Percentiles rank a stretch among this genome's conserved stretches.
phyloP scores from a whole-genome alignment of 2,888 invertebrate genomes.

The Cephalotes varians region DNA sequence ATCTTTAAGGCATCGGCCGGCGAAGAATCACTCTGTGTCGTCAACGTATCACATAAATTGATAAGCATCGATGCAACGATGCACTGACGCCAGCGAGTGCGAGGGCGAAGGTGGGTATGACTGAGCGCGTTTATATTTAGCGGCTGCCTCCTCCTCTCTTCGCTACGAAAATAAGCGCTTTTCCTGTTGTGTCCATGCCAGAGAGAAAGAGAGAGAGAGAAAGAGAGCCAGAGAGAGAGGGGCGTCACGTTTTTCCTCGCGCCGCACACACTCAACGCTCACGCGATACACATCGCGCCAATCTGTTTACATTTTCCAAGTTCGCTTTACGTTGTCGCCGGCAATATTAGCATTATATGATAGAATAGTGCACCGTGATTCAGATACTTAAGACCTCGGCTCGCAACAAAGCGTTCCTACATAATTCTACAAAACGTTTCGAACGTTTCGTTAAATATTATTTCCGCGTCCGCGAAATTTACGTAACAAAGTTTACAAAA shows the following conservation, averaged over 20 bases:
- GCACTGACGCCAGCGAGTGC: not conserved
- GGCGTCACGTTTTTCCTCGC: slow-evolving; percentile 41
- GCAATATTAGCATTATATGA: not conserved
- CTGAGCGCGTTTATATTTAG: slow-evolving; percentile 39
- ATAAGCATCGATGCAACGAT: not conserved
- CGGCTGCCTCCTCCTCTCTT: slow-evolving; percentile 31
- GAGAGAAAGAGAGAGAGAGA: not conserved
- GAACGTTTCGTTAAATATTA: not conserved
- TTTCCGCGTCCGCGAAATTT: not conserved
- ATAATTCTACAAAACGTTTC: not conserved
- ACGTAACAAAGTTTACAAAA: not conserved
- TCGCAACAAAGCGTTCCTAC: not conserved
- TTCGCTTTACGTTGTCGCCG: not conserved
- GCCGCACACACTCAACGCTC: not conserved
- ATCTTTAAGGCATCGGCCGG: not conserved
- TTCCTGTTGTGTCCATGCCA: slow-evolving; percentile 46
- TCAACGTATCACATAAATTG: not conserved
- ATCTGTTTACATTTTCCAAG: slow-evolving; percentile 41
- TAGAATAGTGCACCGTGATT: not conserved
- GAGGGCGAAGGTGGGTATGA: slow-evolving; percentile 21
- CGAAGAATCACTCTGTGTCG: not conserved
- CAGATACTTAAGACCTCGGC: too few species aligned
- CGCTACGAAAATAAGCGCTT: slow-evolving; percentile 49
- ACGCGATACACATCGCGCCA: slow-evolving; percentile 15
- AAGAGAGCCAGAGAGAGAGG: not conserved